A percentile compares a stretch with the other conserved stretches of the same genome.
Evolutionary conservation across 2,113 vertebrate species (phyloP).

Genomic region (Odobenus rosmarus): DNA sequence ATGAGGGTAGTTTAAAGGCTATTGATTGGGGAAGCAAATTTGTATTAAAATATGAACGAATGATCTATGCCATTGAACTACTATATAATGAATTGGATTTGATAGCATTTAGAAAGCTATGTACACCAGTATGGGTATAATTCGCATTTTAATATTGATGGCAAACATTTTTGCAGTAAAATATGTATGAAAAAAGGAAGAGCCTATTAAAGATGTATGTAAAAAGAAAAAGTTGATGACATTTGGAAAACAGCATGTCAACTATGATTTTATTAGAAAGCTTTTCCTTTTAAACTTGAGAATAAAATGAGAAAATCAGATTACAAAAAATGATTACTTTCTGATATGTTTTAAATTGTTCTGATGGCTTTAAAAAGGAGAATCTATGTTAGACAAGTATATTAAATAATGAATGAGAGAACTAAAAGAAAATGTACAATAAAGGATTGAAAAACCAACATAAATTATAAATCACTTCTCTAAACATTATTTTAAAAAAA

Average conservation of each 20-base stretch:
- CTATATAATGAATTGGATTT: slow-evolving; percentile 71
- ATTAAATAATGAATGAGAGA: slow-evolving; percentile 77
- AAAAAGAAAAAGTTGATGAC: slow-evolving; percentile 69
- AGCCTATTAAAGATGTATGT: slow-evolving; percentile 80
- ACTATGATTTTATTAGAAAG: slow-evolving; percentile 71
- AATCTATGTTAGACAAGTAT: slow-evolving; percentile 23
- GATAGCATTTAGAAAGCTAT: slow-evolving; percentile 73
- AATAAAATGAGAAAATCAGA: slow-evolving; percentile 72
- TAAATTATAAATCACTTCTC: slow-evolving; percentile 50
- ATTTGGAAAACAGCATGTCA: slow-evolving; percentile 71
- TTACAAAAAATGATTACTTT: slow-evolving; percentile 63
- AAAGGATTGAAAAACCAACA: neutral
- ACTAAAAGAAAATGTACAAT: neutral
- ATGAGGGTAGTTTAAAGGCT: neutral
- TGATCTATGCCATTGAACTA: slow-evolving; percentile 59
- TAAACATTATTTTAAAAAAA: neutral
- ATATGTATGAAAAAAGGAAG: slow-evolving; percentile 78
- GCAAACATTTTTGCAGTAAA: slow-evolving; percentile 80
- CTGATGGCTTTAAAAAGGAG: neutral
- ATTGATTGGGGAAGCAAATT: slow-evolving; percentile 32
- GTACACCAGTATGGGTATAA: slow-evolving; percentile 56
- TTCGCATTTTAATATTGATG: slow-evolving; percentile 83
- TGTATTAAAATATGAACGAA: slow-evolving; percentile 71
- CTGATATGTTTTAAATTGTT: slow-evolving; percentile 6
- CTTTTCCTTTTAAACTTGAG: slow-evolving; percentile 68